phyloP scores from a whole-genome alignment of 1,140 invertebrate genomes.

The Scaptomyza montana region DNA sequence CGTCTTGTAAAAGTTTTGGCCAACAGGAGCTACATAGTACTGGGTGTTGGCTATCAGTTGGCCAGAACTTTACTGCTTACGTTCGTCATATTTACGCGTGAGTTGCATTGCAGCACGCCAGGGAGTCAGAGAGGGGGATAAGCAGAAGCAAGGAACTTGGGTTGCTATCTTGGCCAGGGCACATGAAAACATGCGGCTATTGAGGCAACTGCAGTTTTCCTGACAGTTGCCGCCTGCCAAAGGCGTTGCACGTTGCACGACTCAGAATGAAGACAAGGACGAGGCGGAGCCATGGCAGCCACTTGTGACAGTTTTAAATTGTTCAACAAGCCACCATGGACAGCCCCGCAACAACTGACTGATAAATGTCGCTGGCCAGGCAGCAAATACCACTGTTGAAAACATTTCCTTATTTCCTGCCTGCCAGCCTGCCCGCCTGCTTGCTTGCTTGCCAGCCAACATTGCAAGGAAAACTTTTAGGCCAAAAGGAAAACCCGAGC shows the following conservation, averaged over 20 bases:
- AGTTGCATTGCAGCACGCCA: slow-evolving; percentile 42
- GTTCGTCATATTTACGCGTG: slow-evolving; percentile 80
- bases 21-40: slow-evolving; percentile 57
- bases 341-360: slow-evolving; percentile 72
- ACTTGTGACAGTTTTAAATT: slow-evolving; percentile 78
- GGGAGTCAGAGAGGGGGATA: not conserved
- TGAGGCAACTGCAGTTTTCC: slow-evolving; percentile 56
- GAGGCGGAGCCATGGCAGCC: slow-evolving; percentile 34
- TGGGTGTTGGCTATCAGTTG: slow-evolving; percentile 75
- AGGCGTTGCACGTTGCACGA: slow-evolving; percentile 9
- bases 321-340: slow-evolving; percentile 68
- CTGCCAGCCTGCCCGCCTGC: slow-evolving; percentile 52
- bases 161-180: slow-evolving; percentile 43
- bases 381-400: slow-evolving; percentile 75
- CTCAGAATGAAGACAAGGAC: not conserved
- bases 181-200: slow-evolving; percentile 50
- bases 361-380: slow-evolving; percentile 77
- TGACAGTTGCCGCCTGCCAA: slow-evolving; percentile 55
- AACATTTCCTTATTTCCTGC: slow-evolving; percentile 80
- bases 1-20: slow-evolving; percentile 55
- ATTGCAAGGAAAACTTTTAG: slow-evolving; percentile 73
- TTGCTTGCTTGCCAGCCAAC: slow-evolving; percentile 29
- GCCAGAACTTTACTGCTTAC: slow-evolving; percentile 80
- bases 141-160: slow-evolving; percentile 8
- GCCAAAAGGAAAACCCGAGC: slow-evolving; percentile 75